These are phyloP conservation scores for Gonocerus acuteangulatus DNA, from an alignment of 2,888 invertebrate species.

Conservation along the genomic window DNA sequence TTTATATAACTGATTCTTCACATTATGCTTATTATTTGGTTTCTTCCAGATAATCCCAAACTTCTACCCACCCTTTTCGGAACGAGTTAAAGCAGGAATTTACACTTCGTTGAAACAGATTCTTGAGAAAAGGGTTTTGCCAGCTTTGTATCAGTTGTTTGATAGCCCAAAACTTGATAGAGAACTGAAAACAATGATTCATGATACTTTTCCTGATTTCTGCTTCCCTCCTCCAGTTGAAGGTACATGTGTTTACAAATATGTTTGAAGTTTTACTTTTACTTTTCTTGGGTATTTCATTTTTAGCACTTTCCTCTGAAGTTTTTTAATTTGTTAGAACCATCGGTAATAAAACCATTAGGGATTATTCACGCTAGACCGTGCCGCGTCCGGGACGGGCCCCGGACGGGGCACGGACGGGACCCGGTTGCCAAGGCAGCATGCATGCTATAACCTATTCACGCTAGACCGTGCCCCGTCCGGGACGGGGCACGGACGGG, in stretches of 20 bases:
- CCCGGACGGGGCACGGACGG: too few species aligned
- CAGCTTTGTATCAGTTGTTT: conserved; percentile 76
- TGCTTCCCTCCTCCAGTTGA: conserved; percentile 54
- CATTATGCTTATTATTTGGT: conserved; percentile 1
- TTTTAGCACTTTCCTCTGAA: too few species aligned
- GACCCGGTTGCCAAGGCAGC: too few species aligned
- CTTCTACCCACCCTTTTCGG: conserved; percentile 70
- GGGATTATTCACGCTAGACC: too few species aligned
- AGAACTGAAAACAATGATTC: conserved; percentile 72
- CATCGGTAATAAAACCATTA: neutral
- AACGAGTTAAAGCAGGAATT: conserved; percentile 72
- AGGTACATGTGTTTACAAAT: too few species aligned
- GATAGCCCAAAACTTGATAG: conserved; percentile 80
- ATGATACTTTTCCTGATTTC: conserved; percentile 88
- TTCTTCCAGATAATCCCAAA: conserved; percentile 72
- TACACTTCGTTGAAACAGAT: conserved; percentile 77
- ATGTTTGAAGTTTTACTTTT: neutral
- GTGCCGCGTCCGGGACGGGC: too few species aligned
- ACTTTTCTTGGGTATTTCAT: too few species aligned
- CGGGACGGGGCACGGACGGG: too few species aligned
- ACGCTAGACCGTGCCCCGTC: too few species aligned
- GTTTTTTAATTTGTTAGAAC: too few species aligned
- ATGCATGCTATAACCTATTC: too few species aligned
- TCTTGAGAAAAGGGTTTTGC: conserved; percentile 82
- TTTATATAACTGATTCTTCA: too few species aligned